Base-by-base conservation (phyloP, 2,888 invertebrate species). In the Oxytorus armatus region DNA sequence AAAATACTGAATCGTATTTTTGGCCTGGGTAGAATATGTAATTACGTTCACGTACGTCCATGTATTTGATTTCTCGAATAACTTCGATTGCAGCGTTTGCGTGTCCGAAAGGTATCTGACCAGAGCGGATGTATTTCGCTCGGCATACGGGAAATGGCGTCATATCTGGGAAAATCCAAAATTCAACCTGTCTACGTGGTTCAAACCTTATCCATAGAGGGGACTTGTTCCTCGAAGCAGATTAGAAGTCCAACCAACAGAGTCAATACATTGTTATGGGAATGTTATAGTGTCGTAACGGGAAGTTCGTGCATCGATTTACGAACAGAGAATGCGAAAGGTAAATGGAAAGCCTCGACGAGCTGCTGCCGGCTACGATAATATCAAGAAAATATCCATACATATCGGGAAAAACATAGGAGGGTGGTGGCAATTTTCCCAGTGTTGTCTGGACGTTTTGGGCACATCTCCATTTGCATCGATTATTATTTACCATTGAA, bases 151-250 rank as follows among this genome's bases (percentile, higher is more conserved):
- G 66, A 77, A 80, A 77, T 69, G 47, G 77, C 73, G 69, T 77
- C 68, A 63, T 73, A 77, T 77, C 23, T 57, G 42, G 33, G 44
- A 80, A 80, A 80, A 77, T 77, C 73, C 59, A 77, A 63, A 77
- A 77, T 55, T 57, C 49, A 23, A 69, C 68, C 66, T 69, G 63
- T 57, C 77, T 63, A 74, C 55, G 80, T 77, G 80, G 77, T 25
- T 57, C 18, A 49, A 77, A 74, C 72, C 72, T 68, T 59, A 65
- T 77, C 42, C 68, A 44, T 49, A 18, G 36, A 65, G 69, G 16
- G 51, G 57, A 77, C n/a, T 80, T 63, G 63, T 61, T 25, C 55
- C 55, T 1, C 49, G 14, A 11, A 51, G 69, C 55, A 33, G 59
- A 69, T n/a, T n/a, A n/a, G n/a, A n/a, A n/a, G n/a, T 72, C 29